phyloP scores from a whole-genome alignment of 2,888 invertebrate genomes.

The Anagyrus pseudococci region DNA sequence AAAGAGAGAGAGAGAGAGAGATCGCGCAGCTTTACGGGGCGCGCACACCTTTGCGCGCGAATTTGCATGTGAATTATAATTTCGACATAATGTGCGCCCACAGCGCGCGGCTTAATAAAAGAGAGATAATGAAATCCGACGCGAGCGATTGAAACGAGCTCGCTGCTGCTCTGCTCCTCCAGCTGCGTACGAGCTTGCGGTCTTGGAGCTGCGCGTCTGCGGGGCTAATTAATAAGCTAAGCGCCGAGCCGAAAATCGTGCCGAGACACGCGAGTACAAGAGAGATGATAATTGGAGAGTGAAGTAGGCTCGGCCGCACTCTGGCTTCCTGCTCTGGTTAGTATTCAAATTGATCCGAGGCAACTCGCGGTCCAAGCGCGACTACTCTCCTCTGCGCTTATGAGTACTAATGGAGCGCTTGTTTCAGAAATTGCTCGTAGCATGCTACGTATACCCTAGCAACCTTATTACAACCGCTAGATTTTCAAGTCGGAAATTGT shows the following conservation, averaged over 20 bases:
- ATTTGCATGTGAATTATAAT: slow-evolving; percentile 30
- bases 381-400: slow-evolving; percentile 48
- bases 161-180: no score
- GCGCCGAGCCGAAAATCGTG: neutral
- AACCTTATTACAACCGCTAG: no score
- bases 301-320: slow-evolving; percentile 46
- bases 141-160: no score
- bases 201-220: neutral
- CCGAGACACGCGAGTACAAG: slow-evolving; percentile 39
- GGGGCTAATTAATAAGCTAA: no score
- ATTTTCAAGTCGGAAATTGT: no score
- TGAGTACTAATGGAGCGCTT: slow-evolving; percentile 53
- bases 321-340: slow-evolving; percentile 58
- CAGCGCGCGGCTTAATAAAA: neutral
- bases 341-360: slow-evolving; percentile 62
- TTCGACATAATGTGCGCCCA: slow-evolving; percentile 21
- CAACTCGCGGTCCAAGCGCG: slow-evolving; percentile 50
- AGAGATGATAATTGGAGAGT: slow-evolving; percentile 56
- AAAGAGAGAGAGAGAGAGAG: no score
- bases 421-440: slow-evolving; percentile 48
- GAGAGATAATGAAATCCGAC: neutral
- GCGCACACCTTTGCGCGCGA: neutral
- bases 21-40: no score
- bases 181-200: slow-evolving; percentile 9
- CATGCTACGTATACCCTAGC: slow-evolving; percentile 45